Base-by-base conservation (phyloP, 2,797 vertebrate species). In the Psittacula echo region DNA sequence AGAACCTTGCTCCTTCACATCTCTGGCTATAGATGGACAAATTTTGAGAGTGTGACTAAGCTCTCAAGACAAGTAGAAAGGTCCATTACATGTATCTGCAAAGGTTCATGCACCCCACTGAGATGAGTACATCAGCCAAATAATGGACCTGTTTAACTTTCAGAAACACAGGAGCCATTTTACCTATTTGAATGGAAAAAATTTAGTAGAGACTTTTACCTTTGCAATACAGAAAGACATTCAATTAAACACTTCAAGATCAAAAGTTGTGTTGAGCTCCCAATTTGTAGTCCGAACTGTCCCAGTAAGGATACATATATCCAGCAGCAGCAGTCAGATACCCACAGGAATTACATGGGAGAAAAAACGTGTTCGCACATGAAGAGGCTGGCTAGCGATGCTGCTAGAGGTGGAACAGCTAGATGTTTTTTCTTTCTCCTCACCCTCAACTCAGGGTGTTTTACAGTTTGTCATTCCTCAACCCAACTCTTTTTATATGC, bases 301-400 rank as follows among this genome's bases (percentile, higher is more conserved):
- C 17, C 19, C 16, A 10, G 11, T 30, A n/a, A 71, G 51, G 62
- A 47, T 4, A 48, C 2, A 19, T 9, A 10, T 2, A 60, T 19
- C 65, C 32, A 42, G 68, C 22, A 4, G 5, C 16, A 71, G 18
- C 32, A 53, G 10, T 20, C 10, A 37, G 23, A 22, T 5, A 29
- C 5, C 4, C 65, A 30, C 30, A 14, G 45, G 32, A 65, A 70
- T 21, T 41, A 24, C n/a, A 22, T 2, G 18, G 67, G 41, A 8
- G 17, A 68, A 26, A 24, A 72, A 37, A 2, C 45, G n/a, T 13
- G n/a, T 30, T 53, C n/a, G 42, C 65, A 34, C 1, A 11, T 0
- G 0, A 30, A 34, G 26, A 66, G 70, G 16, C 6, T 1, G 14
- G 22, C 22, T 47, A 32, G 0, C 2, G 5, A 48, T 27, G 47